Evolutionary conservation across 2,888 invertebrate species (phyloP).

Genomic region (Heliothis peltigera): DNA sequence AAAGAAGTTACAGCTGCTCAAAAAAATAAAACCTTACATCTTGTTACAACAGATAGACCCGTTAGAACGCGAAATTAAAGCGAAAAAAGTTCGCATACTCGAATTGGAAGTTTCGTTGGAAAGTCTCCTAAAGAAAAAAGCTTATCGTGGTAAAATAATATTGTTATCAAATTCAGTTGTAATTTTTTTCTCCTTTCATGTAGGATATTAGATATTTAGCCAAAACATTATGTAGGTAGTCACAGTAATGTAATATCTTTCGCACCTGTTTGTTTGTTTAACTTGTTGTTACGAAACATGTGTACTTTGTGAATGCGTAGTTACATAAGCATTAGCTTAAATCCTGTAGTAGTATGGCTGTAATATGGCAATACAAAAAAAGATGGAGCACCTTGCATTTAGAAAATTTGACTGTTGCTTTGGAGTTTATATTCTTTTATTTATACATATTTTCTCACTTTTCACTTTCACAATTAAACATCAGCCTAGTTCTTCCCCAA

Average conservation of each 20-base stretch:
- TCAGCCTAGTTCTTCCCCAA: too few species aligned
- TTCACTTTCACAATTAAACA: too few species aligned
- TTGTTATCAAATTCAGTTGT: conserved; percentile 78
- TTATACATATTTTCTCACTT: too few species aligned
- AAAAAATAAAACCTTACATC: conserved; percentile 23
- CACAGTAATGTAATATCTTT: conserved; percentile 57
- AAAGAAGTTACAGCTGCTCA: conserved; percentile 87
- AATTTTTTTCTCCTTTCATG: conserved; percentile 79
- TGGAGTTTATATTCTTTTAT: too few species aligned
- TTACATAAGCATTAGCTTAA: conserved; percentile 5
- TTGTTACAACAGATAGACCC: conserved; percentile 93
- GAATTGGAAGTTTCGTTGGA: conserved; percentile 96
- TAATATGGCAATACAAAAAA: neutral
- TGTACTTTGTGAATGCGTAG: conserved; percentile 23
- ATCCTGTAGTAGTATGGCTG: neutral
- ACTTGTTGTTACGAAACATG: conserved; percentile 12
- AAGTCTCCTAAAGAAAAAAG: conserved; percentile 93
- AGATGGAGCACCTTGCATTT: too few species aligned
- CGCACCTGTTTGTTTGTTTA: conserved; percentile 44
- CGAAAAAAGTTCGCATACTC: conserved; percentile 94
- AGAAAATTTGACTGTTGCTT: too few species aligned
- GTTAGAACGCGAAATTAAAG: conserved; percentile 95
- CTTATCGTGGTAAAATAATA: conserved; percentile 86
- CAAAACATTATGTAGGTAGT: conserved; percentile 42
- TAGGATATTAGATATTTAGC: conserved; percentile 33